Conservation (phyloP, 2,797 vertebrate genomes). For the Toxotes lorentzi region DNA sequence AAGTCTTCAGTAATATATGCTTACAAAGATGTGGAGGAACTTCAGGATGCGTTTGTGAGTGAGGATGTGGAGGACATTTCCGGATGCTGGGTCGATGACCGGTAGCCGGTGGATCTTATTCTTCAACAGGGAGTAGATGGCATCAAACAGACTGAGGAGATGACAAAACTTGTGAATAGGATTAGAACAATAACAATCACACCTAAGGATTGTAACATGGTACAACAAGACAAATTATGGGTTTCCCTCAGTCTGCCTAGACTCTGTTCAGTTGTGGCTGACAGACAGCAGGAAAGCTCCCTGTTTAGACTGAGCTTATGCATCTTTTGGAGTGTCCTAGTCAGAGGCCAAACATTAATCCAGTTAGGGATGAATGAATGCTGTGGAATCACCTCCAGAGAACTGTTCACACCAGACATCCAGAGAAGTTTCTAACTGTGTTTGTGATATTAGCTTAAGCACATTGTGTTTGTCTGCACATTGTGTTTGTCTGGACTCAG, state of each 20-base stretch:
- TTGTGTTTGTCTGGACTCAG: no score
- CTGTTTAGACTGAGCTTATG: no score
- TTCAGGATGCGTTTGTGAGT: constrained; percentile 99
- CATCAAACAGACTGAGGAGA: constrained; percentile 93
- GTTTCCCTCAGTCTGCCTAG: neutral
- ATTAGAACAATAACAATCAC: neutral
- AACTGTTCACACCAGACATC: no score
- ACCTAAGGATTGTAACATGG: neutral
- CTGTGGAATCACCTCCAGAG: no score
- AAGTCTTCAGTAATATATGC: neutral
- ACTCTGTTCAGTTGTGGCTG: neutral
- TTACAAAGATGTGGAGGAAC: constrained; percentile 99
- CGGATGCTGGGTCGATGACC: constrained; percentile 95
- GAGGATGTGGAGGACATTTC: constrained; percentile 98
- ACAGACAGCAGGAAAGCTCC: no score
- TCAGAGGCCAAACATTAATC: no score
- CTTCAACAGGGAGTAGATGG: constrained; percentile 97
- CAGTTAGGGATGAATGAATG: no score
- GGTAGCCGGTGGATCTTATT: constrained; percentile 99
- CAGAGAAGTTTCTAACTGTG: no score
- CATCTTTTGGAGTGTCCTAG: no score
- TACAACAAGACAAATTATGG: neutral
- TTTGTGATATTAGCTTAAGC: no score
- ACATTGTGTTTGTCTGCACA: no score
- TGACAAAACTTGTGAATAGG: neutral